Conservation (phyloP, 2,797 vertebrate species). For the Alauda arvensis region DNA sequence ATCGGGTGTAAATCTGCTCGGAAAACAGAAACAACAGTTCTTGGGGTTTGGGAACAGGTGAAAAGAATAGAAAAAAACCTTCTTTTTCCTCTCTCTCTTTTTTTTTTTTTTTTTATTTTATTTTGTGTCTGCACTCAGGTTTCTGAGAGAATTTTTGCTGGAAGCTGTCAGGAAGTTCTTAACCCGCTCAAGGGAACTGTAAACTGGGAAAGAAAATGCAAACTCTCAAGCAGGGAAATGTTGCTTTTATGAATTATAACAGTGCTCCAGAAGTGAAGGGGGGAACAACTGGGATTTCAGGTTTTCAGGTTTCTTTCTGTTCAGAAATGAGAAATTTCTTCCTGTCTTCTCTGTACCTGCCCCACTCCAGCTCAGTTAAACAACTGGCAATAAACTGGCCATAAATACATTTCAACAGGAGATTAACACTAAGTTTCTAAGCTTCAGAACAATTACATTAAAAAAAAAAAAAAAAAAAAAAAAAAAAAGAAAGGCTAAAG, state of each 20-base stretch:
- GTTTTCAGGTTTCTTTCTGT: neutral
- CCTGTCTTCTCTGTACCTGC: neutral
- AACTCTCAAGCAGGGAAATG: neutral
- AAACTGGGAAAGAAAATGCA: neutral
- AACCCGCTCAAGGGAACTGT: neutral
- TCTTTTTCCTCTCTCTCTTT: too few relatives aligned
- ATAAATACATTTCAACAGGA: neutral
- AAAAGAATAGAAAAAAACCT: rapidly evolving
- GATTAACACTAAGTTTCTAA: neutral
- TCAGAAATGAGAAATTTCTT: neutral
- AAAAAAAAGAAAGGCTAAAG: neutral
- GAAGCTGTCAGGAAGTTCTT: neutral
- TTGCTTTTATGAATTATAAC: neutral
- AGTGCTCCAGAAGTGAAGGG: neutral
- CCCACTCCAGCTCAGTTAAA: neutral
- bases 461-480: too few relatives aligned
- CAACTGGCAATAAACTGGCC: neutral
- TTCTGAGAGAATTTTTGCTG: neutral
- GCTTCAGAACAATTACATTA: neutral
- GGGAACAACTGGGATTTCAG: neutral
- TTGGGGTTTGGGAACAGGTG: neutral
- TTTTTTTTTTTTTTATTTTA: too few relatives aligned
- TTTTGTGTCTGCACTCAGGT: neutral
- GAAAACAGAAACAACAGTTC: rapidly evolving
- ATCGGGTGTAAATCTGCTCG: rapidly evolving